Conservation (phyloP, 2,797 vertebrate genomes). For the Channa striata region DNA sequence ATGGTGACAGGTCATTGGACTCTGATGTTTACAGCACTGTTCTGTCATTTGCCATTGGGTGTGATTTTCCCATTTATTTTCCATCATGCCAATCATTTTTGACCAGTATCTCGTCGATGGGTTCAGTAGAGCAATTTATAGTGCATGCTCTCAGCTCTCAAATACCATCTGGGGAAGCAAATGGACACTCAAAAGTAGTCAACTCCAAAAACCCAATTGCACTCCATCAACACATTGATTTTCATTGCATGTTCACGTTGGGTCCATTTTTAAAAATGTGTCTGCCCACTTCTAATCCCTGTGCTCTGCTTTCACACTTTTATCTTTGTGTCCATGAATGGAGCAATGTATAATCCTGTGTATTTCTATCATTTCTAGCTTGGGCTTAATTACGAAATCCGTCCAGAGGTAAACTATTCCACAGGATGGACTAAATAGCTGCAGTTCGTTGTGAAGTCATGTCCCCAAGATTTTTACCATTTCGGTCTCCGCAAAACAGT, state of each 20-base stretch:
- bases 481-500: no score
- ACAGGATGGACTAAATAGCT: no score
- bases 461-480: no score
- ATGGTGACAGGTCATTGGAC: conserved; percentile 8
- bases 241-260: no score
- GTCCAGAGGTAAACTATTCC: no score
- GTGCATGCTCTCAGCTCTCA: conserved; percentile 4
- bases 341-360: no score
- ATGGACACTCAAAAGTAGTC: conserved; percentile 20
- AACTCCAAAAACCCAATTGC: conserved; percentile 1
- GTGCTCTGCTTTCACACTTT: not conserved
- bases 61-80: conserved; percentile 47
- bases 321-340: no score
- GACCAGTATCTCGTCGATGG: conserved; percentile 31
- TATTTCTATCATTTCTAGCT: no score
- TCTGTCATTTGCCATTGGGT: conserved; percentile 29
- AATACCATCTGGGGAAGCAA: conserved; percentile 19
- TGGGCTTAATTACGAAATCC: no score
- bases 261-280: not conserved
- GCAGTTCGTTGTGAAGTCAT: no score
- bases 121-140: conserved; percentile 35
- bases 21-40: conserved; percentile 30
- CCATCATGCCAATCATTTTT: conserved; percentile 45
- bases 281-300: no score
- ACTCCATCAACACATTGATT: conserved; percentile 16